Evolutionary conservation across 1,140 invertebrate genomes (phyloP).

Genomic region (Thaumatotibia leucotreta): DNA sequence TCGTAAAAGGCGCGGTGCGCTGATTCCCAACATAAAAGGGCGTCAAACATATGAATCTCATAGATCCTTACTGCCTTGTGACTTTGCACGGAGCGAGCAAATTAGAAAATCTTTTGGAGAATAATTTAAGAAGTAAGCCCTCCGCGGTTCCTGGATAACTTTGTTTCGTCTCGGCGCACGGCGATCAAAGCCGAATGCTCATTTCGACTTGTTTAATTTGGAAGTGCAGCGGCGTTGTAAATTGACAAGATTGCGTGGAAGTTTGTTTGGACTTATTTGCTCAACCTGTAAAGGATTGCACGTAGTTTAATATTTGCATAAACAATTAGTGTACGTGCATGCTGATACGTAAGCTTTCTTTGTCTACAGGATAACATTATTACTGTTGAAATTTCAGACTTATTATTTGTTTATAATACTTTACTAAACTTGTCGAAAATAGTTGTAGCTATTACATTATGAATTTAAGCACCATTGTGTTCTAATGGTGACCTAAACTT

Average conservation of each 20-base stretch:
- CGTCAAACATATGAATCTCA: background rate
- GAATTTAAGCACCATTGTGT: too few relatives aligned
- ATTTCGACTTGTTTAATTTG: constrained; percentile 49
- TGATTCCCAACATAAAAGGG: background rate
- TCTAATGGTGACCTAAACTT: too few relatives aligned
- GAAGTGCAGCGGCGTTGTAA: constrained; percentile 42
- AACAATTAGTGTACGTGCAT: background rate
- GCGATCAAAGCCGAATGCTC: constrained; percentile 58
- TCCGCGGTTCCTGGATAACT: constrained; percentile 52
- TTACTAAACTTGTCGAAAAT: too few relatives aligned
- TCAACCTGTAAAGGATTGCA: constrained; percentile 14
- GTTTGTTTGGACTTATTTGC: constrained; percentile 17
- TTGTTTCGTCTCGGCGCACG: constrained; percentile 44
- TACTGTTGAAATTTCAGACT: too few relatives aligned
- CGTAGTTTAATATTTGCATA: background rate
- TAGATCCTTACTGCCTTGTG: background rate
- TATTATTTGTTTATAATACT: too few relatives aligned
- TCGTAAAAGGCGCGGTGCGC: constrained; percentile 33
- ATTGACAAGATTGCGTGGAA: constrained; percentile 27
- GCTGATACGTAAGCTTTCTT: background rate
- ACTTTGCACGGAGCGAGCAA: constrained; percentile 49
- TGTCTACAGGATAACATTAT: too few relatives aligned
- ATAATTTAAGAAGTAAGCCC: constrained; percentile 70
- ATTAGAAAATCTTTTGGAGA: constrained; percentile 75
- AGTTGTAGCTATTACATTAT: too few relatives aligned